Conservation (phyloP, 2,888 invertebrate genomes). For the Entomobrya multifasciata region DNA sequence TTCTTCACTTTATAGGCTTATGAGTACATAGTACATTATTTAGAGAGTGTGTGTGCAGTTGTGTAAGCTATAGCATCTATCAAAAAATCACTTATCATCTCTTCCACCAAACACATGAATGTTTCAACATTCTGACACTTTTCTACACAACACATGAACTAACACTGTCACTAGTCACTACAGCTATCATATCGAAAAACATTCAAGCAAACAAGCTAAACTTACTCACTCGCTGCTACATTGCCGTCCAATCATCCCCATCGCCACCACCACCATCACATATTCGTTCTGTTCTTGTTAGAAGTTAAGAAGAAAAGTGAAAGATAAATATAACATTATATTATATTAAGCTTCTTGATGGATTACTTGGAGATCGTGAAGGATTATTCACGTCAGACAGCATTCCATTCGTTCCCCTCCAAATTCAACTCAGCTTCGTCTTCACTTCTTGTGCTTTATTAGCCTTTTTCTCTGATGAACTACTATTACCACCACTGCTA, state of each 20-base stretch:
- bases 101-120: neutral
- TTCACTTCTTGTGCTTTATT: slow-evolving; percentile 54
- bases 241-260: too few relatives aligned
- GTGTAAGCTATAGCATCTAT: neutral
- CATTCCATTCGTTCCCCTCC: slow-evolving; percentile 55
- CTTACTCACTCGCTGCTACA: neutral
- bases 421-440: slow-evolving; percentile 29
- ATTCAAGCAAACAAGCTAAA: neutral
- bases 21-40: too few relatives aligned
- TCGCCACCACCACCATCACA: neutral
- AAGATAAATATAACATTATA: slow-evolving; percentile 53
- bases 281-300: neutral
- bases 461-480: slow-evolving; percentile 42
- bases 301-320: slow-evolving; percentile 46
- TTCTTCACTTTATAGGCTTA: too few relatives aligned
- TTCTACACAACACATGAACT: too few relatives aligned
- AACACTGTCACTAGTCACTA: too few relatives aligned
- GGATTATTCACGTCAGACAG: slow-evolving; percentile 66
- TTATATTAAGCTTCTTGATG: slow-evolving; percentile 55
- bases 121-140: neutral
- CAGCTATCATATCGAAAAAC: neutral
- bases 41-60: neutral
- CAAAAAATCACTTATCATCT: slow-evolving; percentile 32
- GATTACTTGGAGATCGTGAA: slow-evolving; percentile 68
- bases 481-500: neutral